phyloP scores from a whole-genome alignment of 1,140 invertebrate species.

The Zaprionus ornatus region DNA sequence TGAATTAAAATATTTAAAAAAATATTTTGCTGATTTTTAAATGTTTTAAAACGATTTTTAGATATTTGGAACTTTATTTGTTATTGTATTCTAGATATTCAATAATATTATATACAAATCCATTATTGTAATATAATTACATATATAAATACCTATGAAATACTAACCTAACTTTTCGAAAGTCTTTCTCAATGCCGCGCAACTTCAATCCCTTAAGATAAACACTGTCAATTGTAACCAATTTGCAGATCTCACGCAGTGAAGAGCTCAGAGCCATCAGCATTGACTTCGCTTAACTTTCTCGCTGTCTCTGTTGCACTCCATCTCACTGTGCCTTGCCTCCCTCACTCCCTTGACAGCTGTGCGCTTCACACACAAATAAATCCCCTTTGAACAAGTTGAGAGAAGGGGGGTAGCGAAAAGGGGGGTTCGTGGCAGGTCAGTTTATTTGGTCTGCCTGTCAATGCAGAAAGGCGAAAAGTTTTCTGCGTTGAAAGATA shows the following conservation, averaged over 20 bases:
- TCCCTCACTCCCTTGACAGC: slow-evolving; percentile 1
- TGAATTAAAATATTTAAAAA: no score
- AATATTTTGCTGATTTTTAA: no score
- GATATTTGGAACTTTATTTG: no score
- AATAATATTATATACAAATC: no score
- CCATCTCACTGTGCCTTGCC: no score
- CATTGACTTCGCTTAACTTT: background rate
- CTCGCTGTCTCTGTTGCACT: background rate
- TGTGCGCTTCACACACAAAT: slow-evolving; percentile 11
- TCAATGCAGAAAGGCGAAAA: slow-evolving; percentile 48
- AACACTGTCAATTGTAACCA: slow-evolving; percentile 4
- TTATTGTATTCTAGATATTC: no score
- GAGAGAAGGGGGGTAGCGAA: background rate
- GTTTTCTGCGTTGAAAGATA: slow-evolving; percentile 64
- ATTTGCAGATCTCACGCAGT: background rate
- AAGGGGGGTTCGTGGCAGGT: slow-evolving; percentile 2
- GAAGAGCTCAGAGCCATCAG: slow-evolving; percentile 4
- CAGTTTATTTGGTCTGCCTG: slow-evolving; percentile 39
- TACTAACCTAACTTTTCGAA: background rate
- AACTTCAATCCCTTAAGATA: background rate
- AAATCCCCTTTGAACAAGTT: slow-evolving; percentile 12
- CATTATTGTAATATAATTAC: background rate
- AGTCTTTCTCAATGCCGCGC: background rate
- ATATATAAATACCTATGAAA: background rate
- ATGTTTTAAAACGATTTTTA: no score